Evolutionary conservation across 2,888 invertebrate species (phyloP).

Genomic region (Koerneria pararmatus): DNA sequence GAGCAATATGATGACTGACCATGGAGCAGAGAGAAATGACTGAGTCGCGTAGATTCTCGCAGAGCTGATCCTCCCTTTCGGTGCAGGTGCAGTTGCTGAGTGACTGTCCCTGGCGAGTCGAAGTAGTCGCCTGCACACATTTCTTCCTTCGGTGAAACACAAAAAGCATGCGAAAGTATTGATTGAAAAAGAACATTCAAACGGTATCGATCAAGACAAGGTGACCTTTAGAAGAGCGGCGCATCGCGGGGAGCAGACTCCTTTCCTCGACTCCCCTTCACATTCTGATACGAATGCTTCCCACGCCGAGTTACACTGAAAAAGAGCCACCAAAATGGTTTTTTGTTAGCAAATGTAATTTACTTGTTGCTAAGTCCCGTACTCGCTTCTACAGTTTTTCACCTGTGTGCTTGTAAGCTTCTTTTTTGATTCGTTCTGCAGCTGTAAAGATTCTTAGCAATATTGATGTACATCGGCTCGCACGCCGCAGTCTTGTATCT

Average conservation of each 20-base stretch:
- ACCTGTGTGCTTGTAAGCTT: too few species aligned
- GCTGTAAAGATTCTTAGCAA: too few species aligned
- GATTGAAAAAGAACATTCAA: background rate
- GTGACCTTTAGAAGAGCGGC: too few species aligned
- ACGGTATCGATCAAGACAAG: background rate
- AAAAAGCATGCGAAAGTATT: background rate
- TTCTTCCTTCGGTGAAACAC: background rate
- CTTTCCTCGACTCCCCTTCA: constrained; percentile 44
- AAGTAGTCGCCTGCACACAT: background rate
- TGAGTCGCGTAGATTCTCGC: constrained; percentile 46
- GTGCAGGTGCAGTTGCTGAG: constrained; percentile 52
- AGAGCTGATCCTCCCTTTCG: constrained; percentile 54
- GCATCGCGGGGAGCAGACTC: too few species aligned
- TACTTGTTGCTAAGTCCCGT: too few species aligned
- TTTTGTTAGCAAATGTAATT: too few species aligned
- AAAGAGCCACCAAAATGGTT: background rate
- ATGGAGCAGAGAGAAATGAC: constrained; percentile 43
- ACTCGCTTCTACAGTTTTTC: too few species aligned
- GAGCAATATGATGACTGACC: constrained; percentile 18
- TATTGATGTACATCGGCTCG: too few species aligned
- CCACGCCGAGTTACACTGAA: constrained; percentile 57
- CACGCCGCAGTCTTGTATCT: too few species aligned
- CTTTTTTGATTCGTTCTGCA: too few species aligned
- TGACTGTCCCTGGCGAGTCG: constrained; percentile 9
- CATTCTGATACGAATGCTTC: constrained; percentile 58